phyloP scores from a whole-genome alignment of 2,797 vertebrate species.

The Loriculus beryllinus region DNA sequence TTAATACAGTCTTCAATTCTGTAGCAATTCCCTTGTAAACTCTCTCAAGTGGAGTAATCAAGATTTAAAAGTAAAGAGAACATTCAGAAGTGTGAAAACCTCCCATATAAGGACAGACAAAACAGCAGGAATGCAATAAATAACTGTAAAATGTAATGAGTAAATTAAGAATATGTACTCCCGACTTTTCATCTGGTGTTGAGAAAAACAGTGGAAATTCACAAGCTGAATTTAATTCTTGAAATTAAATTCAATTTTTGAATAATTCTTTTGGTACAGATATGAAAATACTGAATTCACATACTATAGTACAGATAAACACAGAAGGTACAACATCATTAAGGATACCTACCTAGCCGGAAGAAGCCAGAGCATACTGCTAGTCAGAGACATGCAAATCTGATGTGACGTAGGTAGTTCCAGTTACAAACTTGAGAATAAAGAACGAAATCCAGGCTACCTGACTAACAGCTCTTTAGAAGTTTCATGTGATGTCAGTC shows the following conservation, averaged over 20 bases:
- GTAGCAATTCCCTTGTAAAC: not conserved
- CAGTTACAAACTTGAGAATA: not conserved
- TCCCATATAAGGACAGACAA: not conserved
- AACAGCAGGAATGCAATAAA: not conserved
- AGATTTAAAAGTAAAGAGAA: not conserved
- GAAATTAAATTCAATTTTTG: not conserved
- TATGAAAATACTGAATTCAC: not conserved
- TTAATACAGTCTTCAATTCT: not conserved
- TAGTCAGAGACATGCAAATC: not conserved
- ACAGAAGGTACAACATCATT: not conserved
- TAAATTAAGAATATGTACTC: not conserved
- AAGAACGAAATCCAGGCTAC: not conserved
- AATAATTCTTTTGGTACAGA: not conserved
- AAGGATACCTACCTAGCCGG: not conserved
- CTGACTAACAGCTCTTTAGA: not conserved
- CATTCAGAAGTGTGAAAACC: not conserved
- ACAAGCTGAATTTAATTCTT: not conserved
- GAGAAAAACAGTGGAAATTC: not conserved
- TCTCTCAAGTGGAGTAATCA: not conserved
- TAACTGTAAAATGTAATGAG: not conserved
- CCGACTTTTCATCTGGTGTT: not conserved
- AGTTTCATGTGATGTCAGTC: not conserved
- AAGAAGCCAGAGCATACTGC: not conserved
- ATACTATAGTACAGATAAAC: not conserved
- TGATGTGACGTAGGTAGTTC: not conserved